These are phyloP conservation scores for Iphiclides podalirius DNA, from an alignment of 2,888 invertebrate species.

Conservation along the genomic window DNA sequence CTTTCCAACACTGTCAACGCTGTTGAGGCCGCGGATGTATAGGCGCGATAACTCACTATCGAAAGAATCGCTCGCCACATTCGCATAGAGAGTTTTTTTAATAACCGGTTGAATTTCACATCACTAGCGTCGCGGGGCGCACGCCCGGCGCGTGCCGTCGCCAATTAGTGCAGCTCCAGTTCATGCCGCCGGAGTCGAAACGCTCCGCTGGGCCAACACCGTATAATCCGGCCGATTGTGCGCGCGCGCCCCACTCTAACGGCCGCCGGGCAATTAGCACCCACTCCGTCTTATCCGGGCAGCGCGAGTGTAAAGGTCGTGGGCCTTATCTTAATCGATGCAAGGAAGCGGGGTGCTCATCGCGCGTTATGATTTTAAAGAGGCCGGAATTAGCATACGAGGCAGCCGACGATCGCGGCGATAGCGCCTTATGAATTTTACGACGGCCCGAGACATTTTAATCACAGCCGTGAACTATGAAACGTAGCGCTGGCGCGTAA, in stretches of 20 bases:
- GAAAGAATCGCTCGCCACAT: too few species aligned
- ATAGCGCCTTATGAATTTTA: conserved; percentile 62
- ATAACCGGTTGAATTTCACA: too few species aligned
- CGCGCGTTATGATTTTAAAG: conserved; percentile 72
- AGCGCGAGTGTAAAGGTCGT: conserved; percentile 71
- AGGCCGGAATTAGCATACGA: conserved; percentile 72
- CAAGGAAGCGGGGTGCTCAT: conserved; percentile 66
- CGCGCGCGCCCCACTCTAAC: conserved; percentile 39
- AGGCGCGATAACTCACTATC: too few species aligned
- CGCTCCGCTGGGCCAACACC: conserved; percentile 60
- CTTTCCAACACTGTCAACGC: too few species aligned
- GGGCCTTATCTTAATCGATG: conserved; percentile 61
- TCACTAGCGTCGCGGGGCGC: conserved; percentile 62
- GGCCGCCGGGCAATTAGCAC: conserved; percentile 54
- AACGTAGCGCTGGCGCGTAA: conserved; percentile 59
- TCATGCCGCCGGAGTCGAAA: conserved; percentile 67
- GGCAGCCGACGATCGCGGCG: conserved; percentile 57
- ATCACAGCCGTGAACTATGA: conserved; percentile 78
- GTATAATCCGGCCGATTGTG: conserved; percentile 50
- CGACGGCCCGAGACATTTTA: conserved; percentile 65
- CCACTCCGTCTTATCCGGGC: conserved; percentile 51
- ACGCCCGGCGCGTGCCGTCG: conserved; percentile 70
- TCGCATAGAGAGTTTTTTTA: too few species aligned
- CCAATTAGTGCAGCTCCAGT: conserved; percentile 80
- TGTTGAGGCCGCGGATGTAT: too few species aligned